Conservation (phyloP, 2,888 invertebrate genomes). For the Hylaea fasciaria region DNA sequence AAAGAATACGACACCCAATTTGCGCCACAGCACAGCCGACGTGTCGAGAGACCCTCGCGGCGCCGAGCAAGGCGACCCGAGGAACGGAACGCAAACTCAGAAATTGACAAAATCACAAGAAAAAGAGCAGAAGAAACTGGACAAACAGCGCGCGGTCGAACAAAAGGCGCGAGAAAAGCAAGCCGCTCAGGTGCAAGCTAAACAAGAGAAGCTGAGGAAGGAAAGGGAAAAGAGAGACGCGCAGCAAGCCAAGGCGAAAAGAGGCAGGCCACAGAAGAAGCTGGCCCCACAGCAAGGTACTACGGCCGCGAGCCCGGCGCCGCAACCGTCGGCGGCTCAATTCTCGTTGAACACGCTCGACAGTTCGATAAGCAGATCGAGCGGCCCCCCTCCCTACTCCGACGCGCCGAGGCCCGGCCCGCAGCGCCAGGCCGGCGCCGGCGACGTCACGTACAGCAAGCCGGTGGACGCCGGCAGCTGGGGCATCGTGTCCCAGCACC, state of each 20-base stretch:
- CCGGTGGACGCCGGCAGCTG: conserved; percentile 71
- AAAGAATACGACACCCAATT: conserved; percentile 43
- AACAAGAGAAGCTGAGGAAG: conserved; percentile 57
- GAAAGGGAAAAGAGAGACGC: conserved; percentile 52
- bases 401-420: conserved; percentile 44
- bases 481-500: conserved; percentile 83
- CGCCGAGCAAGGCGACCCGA: conserved; percentile 38
- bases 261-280: conserved; percentile 41
- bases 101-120: conserved; percentile 48
- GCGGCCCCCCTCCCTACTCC: conserved; percentile 74
- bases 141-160: conserved; percentile 59
- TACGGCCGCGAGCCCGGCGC: conserved; percentile 35
- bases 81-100: conserved; percentile 41
- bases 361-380: conserved; percentile 72
- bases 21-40: conserved; percentile 57
- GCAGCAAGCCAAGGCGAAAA: conserved; percentile 47
- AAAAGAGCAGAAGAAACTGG: conserved; percentile 62
- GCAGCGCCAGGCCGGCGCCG: conserved; percentile 38
- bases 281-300: conserved; percentile 32
- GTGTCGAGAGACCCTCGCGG: conserved; percentile 60
- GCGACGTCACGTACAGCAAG: conserved; percentile 66
- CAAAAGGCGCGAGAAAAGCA: conserved; percentile 58
- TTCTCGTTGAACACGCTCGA: conserved; percentile 54
- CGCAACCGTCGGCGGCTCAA: conserved; percentile 26
- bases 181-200: conserved; percentile 54